These are phyloP conservation scores for Maccullochella peelii DNA, from an alignment of 2,113 vertebrate species.

Conservation along the genomic window DNA sequence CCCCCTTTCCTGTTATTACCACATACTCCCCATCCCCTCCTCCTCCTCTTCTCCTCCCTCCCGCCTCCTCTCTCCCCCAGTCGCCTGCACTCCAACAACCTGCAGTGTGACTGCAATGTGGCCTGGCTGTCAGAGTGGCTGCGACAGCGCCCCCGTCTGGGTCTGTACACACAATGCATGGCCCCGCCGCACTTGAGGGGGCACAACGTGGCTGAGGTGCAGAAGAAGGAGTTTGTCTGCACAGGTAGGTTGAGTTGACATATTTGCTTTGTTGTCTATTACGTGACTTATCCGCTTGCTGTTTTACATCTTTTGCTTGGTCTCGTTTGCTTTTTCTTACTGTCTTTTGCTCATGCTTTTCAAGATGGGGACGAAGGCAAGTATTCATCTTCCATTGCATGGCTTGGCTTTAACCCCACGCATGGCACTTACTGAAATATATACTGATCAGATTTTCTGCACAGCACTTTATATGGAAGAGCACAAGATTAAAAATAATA, in stretches of 20 bases:
- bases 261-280: neutral
- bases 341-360: conserved; percentile 82
- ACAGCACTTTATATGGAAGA: neutral
- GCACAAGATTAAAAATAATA: neutral
- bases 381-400: conserved; percentile 77
- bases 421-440: conserved; percentile 2
- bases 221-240: conserved; percentile 97
- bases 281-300: conserved; percentile 8
- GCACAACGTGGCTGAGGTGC: conserved; percentile 97
- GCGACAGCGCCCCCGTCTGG: conserved; percentile 94
- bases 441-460: neutral
- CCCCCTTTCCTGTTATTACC: neutral
- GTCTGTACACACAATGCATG: conserved; percentile 98
- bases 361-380: conserved; percentile 96
- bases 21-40: neutral
- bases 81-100: conserved; percentile 98
- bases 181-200: conserved; percentile 92
- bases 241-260: conserved; percentile 85
- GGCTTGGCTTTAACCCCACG: conserved; percentile 11
- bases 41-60: neutral
- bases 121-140: conserved; percentile 99
- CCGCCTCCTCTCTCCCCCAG: conserved; percentile 71
- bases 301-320: conserved; percentile 68
- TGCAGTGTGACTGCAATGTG: conserved; percentile 96
- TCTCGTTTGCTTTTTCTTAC: conserved; percentile 75